Percentiles rank a stretch among this genome's conserved stretches.
Evolutionary conservation across 2,888 invertebrate genomes (phyloP).

Genomic region (Germaria angustata): DNA sequence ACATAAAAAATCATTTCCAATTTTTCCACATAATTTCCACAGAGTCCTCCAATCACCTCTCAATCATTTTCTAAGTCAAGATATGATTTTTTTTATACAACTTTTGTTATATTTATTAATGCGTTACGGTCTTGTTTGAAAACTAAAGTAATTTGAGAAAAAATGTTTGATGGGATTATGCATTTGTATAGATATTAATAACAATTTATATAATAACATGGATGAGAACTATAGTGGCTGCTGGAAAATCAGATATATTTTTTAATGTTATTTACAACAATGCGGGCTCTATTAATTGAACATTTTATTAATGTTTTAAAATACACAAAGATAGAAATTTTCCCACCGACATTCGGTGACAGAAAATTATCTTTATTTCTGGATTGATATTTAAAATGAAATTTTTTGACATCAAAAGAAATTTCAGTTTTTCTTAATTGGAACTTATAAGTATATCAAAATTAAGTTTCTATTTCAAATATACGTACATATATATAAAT

Average conservation of each 20-base stretch:
- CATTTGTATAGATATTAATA: conserved; percentile 1
- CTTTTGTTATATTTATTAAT: too few species aligned
- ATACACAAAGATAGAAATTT: background rate
- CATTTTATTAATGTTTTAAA: conserved; percentile 22
- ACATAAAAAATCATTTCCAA: too few species aligned
- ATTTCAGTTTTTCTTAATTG: background rate
- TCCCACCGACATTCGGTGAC: background rate
- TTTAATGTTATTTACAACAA: conserved; percentile 8
- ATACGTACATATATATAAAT: too few species aligned
- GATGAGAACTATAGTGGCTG: conserved; percentile 20
- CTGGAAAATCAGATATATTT: conserved; percentile 6
- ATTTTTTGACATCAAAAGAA: background rate
- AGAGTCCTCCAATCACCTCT: too few species aligned
- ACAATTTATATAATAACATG: background rate
- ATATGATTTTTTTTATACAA: too few species aligned
- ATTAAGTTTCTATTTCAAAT: too few species aligned
- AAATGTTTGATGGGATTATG: background rate
- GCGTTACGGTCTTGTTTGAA: too few species aligned
- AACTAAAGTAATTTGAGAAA: too few species aligned
- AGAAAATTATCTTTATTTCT: background rate
- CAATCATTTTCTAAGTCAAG: too few species aligned
- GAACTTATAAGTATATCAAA: too few species aligned
- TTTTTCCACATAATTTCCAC: too few species aligned
- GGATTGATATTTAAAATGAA: background rate
- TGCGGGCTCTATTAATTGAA: conserved; percentile 48